Evolutionary conservation across 2,113 vertebrate species (phyloP).

Genomic region (Albula goreensis): DNA sequence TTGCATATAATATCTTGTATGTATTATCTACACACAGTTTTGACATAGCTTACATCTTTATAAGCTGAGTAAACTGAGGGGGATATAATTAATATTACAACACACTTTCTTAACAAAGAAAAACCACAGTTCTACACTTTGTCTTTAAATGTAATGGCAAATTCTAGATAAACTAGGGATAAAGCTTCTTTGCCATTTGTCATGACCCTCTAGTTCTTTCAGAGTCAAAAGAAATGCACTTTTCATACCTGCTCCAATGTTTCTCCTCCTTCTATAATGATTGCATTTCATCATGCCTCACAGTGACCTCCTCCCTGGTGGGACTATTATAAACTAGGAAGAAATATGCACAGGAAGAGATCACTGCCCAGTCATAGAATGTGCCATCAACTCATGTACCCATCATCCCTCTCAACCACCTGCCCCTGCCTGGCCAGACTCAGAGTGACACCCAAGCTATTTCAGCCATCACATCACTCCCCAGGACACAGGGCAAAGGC

Average conservation of each 20-base stretch:
- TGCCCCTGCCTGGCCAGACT: neutral
- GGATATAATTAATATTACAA: no score
- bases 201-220: no score
- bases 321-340: slow-evolving; percentile 3
- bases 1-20: neutral
- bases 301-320: neutral
- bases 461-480: neutral
- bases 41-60: neutral
- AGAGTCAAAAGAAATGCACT: no score
- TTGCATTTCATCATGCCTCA: neutral
- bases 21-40: neutral
- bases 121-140: no score
- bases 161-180: neutral
- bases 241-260: no score
- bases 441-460: neutral
- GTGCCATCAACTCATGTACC: slow-evolving; percentile 11
- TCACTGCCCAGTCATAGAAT: slow-evolving; percentile 24
- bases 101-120: no score
- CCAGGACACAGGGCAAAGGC: neutral
- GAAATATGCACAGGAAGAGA: slow-evolving; percentile 5
- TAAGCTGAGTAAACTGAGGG: neutral
- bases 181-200: neutral
- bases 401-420: slow-evolving; percentile 18
- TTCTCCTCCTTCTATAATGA: neutral
- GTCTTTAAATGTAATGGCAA: no score